These are phyloP conservation scores for Aythya fuligula DNA, from an alignment of 2,797 vertebrate species.

Conservation along the genomic window DNA sequence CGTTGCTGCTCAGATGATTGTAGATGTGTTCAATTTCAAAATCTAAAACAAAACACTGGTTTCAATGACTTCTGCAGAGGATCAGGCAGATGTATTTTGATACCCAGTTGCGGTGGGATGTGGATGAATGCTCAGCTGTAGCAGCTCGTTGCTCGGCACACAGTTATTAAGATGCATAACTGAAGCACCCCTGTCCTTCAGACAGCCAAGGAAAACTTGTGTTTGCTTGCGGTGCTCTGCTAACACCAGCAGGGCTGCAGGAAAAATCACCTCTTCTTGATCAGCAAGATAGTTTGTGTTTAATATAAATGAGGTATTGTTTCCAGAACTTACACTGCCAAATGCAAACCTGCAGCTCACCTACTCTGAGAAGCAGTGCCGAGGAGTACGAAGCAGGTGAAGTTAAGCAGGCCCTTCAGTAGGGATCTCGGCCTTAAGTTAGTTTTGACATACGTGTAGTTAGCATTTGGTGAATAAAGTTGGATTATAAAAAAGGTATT, in stretches of 20 bases:
- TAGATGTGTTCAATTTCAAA: not conserved
- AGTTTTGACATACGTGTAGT: not conserved
- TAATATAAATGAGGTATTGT: not conserved
- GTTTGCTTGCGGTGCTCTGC: not conserved
- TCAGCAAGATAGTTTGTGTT: not conserved
- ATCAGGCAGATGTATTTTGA: not conserved
- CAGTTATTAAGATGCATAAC: not conserved
- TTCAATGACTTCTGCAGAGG: not conserved
- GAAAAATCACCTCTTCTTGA: not conserved
- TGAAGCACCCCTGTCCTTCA: not conserved
- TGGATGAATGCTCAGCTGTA: not conserved
- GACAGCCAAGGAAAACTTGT: not conserved
- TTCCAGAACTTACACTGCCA: not conserved
- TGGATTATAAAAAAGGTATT: not conserved
- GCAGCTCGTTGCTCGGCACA: not conserved
- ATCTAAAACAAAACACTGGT: not conserved
- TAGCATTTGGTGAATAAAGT: not conserved
- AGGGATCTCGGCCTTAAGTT: not conserved
- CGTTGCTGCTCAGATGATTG: not conserved
- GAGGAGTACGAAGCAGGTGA: not conserved
- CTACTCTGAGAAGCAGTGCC: not conserved
- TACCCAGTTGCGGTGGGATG: not conserved
- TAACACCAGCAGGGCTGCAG: not conserved
- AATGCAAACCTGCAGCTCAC: not conserved
- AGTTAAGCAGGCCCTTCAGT: not conserved